Conservation (phyloP, 2,888 invertebrate genomes). For the Desoria tigrina region DNA sequence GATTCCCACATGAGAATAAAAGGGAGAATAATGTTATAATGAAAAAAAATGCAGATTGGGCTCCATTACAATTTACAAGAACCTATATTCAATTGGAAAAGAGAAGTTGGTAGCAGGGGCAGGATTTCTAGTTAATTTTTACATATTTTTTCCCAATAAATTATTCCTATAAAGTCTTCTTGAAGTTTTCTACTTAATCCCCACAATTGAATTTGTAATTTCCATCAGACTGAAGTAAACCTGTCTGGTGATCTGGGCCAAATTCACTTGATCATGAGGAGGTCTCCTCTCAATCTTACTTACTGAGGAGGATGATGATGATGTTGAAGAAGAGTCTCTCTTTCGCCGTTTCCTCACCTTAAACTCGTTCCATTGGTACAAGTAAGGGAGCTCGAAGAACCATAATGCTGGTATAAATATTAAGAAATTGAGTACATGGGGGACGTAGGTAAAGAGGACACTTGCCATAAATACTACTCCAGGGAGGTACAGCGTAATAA, state of each 20-base stretch:
- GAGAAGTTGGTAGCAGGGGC: too few relatives aligned
- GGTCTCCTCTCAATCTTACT: slow-evolving; percentile 9
- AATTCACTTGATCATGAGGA: slow-evolving; percentile 27
- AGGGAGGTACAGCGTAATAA: slow-evolving; percentile 40
- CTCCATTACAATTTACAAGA: too few relatives aligned
- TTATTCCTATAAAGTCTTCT: too few relatives aligned
- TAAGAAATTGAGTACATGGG: slow-evolving; percentile 41
- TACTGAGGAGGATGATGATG: too few relatives aligned
- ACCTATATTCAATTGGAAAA: too few relatives aligned
- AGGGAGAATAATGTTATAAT: neutral
- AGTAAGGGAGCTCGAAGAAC: slow-evolving; percentile 35
- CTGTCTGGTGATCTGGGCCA: slow-evolving; percentile 32
- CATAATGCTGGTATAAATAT: slow-evolving; percentile 38
- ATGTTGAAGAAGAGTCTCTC: slow-evolving; percentile 14
- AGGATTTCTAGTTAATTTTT: too few relatives aligned
- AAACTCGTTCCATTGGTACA: slow-evolving; percentile 36
- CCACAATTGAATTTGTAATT: slow-evolving; percentile 11
- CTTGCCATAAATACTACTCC: slow-evolving; percentile 29
- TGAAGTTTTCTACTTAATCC: too few relatives aligned
- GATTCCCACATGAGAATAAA: neutral
- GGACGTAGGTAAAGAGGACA: slow-evolving; percentile 27
- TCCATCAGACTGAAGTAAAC: slow-evolving; percentile 32
- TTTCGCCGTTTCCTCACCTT: slow-evolving; percentile 4
- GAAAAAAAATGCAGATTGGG: too few relatives aligned
- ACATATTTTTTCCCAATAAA: too few relatives aligned